Evolutionary conservation across 2,113 vertebrate species (phyloP).

Genomic region (Ailurus styani): DNA sequence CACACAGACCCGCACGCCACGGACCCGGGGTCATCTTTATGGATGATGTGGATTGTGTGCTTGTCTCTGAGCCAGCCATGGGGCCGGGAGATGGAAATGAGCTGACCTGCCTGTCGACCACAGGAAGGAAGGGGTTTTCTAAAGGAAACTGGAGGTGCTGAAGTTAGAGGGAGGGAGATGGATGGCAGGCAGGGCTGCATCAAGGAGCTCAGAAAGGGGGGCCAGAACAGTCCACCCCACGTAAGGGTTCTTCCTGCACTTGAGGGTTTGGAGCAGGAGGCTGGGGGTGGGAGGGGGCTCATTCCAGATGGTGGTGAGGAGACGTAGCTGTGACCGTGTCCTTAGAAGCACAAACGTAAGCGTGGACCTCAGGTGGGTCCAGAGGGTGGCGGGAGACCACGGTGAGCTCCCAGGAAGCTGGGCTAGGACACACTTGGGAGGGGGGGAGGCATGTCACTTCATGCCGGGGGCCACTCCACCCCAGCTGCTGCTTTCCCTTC

Average conservation of each 20-base stretch:
- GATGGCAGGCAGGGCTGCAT: not conserved
- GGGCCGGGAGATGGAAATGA: not conserved
- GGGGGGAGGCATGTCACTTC: not conserved
- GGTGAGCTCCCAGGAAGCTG: not conserved
- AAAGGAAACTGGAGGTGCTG: not conserved
- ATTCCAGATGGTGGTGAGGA: not conserved
- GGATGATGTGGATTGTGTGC: not conserved
- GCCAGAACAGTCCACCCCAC: rapidly evolving
- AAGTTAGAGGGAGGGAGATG: not conserved
- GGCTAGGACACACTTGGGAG: not conserved
- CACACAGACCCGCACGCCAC: not conserved
- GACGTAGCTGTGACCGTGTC: not conserved
- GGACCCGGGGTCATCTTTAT: not conserved
- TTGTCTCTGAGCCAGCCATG: not conserved
- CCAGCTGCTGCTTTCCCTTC: not conserved
- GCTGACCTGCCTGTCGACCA: not conserved
- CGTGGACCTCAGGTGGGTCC: not conserved
- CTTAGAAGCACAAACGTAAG: not conserved
- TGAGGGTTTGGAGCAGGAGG: not conserved
- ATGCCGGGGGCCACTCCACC: not conserved
- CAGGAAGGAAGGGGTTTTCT: not conserved
- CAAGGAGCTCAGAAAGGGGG: not conserved
- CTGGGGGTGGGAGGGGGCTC: not conserved
- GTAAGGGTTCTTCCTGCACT: not conserved
- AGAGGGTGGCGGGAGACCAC: not conserved